A percentile compares a stretch with the other conserved stretches of the same genome.
Evolutionary conservation across 2,113 vertebrate species (phyloP).

Genomic region (Tiliqua scincoides): DNA sequence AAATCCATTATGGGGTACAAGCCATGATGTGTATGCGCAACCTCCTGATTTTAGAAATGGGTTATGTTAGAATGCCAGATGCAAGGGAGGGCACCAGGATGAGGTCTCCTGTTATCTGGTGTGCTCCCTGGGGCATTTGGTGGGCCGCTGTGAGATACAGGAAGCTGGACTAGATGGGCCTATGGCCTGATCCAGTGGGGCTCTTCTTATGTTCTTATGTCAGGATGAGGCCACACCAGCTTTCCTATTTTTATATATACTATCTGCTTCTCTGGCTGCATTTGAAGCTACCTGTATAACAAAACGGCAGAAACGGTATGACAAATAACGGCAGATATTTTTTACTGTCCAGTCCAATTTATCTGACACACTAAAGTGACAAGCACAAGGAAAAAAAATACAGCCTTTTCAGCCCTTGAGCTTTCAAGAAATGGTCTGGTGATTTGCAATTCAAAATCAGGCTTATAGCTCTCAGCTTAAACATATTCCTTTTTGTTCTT

Average conservation of each 20-base stretch:
- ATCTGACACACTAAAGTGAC: slow-evolving; percentile 36
- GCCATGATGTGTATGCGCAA: too few relatives aligned
- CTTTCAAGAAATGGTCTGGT: slow-evolving; percentile 9
- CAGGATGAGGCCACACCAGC: background rate
- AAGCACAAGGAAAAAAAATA: background rate
- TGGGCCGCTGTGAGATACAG: too few relatives aligned
- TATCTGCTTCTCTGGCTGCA: slow-evolving; percentile 21
- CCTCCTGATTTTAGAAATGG: too few relatives aligned
- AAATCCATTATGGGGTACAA: too few relatives aligned
- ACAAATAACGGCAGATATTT: background rate
- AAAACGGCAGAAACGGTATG: background rate
- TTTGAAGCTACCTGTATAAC: slow-evolving; percentile 12
- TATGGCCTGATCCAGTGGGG: too few relatives aligned
- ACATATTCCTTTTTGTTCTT: background rate
- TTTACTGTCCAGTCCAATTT: slow-evolving; percentile 44
- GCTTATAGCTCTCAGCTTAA: slow-evolving; percentile 19
- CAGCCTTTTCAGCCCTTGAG: slow-evolving; percentile 23
- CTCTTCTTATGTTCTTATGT: too few relatives aligned
- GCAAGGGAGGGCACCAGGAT: too few relatives aligned
- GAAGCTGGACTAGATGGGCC: too few relatives aligned
- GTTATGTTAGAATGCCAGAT: too few relatives aligned
- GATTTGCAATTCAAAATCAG: slow-evolving; percentile 47
- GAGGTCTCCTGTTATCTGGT: too few relatives aligned
- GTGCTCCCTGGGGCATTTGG: too few relatives aligned
- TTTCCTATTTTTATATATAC: slow-evolving; percentile 37